Evolutionary conservation across 2,113 vertebrate species (phyloP).

Genomic region (Picathartes gymnocephalus): DNA sequence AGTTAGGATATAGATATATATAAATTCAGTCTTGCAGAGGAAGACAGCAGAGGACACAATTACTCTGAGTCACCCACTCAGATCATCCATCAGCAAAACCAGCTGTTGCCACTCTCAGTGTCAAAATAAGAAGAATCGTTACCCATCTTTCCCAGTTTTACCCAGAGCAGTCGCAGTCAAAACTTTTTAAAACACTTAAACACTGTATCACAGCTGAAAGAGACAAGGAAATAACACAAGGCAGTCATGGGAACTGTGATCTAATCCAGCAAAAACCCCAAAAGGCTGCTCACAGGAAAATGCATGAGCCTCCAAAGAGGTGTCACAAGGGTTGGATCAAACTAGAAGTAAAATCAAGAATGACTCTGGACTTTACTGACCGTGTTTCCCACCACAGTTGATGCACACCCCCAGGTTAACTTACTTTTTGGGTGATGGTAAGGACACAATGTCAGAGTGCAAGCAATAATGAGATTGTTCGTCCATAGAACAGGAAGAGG

Average conservation of each 20-base stretch:
- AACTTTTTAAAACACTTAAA: neutral
- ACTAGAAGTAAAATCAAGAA: neutral
- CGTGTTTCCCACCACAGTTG: neutral
- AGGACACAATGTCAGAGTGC: neutral
- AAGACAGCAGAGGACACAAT: neutral
- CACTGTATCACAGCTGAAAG: neutral
- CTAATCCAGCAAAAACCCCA: neutral
- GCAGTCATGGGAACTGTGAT: neutral
- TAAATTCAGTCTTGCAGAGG: neutral
- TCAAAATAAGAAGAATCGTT: neutral
- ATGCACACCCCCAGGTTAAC: rapidly evolving
- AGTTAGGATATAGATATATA: neutral
- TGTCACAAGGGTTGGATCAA: neutral
- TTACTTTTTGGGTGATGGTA: neutral
- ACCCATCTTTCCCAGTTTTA: neutral
- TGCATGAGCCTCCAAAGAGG: rapidly evolving
- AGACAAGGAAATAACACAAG: neutral
- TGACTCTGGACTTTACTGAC: neutral
- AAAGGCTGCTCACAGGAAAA: neutral
- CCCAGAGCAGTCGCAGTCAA: neutral
- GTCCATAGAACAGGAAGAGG: neutral
- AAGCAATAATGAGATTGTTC: no score
- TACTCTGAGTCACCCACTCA: neutral
- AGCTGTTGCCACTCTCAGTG: neutral
- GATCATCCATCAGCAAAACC: neutral